Base-by-base conservation (phyloP, 2,113 vertebrate species). In the Trematomus loennbergii region DNA sequence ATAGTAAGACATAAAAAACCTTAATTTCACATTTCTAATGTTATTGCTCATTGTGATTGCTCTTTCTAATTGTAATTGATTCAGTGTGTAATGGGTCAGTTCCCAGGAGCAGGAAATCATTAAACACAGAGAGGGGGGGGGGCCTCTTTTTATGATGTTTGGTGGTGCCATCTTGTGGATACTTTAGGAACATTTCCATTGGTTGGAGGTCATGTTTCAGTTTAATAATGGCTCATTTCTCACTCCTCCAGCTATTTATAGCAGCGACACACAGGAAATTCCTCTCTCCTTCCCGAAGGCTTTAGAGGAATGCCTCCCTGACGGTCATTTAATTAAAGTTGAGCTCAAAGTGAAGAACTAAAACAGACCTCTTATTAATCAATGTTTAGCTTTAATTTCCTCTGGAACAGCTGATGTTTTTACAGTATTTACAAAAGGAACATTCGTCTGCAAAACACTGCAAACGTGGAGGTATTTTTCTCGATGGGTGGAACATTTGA, bases 361-460 rank as follows among this genome's bases (percentile, higher is more conserved):
- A 84, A 78, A 63, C 60, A 40, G 60, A n/a, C 59, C 8, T 46
- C 64, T 63, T 57, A 65, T 80, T 69, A 78, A 60, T 17, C 33
- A 15, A 79, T 72, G 86, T 86, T 90, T 72, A 52, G 59, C 76
- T 89, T 91, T 88, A 85, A 91, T 92, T 91, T 92, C 88, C 81
- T 84, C 60, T 75, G 75, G 72, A 88, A 55, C 64, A 65, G 22
- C 67, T 46, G 2, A 12, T 87, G 79, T 87, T 91, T 88, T 83
- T 72, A 87, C 67, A 76, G 79, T 63, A 78, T 85, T 89, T 78
- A 74, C 72, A 75, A 53, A 55, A 61, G n/a, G 40, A 83, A 67
- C 75, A 77, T 73, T 79, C 20, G 58, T 49, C 59, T 2, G 13
- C 53, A 68, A 63, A 79, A 52, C 12, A 6, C 64, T 66, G 48